Percentiles rank a stretch among this genome's conserved stretches.
Conservation (phyloP, 30 jellyfish, hydroid and myxozoan genomes). For the Kudoa iwatai region DNA sequence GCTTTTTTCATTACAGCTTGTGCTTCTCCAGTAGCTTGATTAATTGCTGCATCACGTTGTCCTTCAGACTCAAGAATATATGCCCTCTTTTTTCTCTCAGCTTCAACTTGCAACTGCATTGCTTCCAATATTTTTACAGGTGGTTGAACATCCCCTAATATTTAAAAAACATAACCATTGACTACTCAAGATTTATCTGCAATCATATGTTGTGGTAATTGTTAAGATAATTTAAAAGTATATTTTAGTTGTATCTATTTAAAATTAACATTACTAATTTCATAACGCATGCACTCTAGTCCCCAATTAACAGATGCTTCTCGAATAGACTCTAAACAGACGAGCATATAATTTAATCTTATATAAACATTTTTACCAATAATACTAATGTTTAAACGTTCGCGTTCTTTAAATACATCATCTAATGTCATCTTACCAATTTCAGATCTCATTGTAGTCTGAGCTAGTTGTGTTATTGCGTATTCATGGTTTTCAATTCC, state of each 20-base stretch:
- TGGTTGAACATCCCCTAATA: slow-evolving; percentile 53
- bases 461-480: slow-evolving; percentile 83
- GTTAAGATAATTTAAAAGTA: not conserved
- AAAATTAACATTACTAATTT: slow-evolving; percentile 25
- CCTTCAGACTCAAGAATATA: slow-evolving; percentile 83
- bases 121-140: slow-evolving; percentile 71
- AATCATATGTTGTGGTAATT: not conserved
- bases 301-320: slow-evolving; percentile 89
- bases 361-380: slow-evolving; percentile 12
- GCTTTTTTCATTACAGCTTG: slow-evolving; percentile 48
- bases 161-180: not conserved
- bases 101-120: slow-evolving; percentile 98
- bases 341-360: not conserved
- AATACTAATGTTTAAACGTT: slow-evolving; percentile 21
- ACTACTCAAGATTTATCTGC: not conserved
- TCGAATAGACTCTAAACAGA: slow-evolving; percentile 27
- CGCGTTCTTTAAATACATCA: slow-evolving; percentile 69
- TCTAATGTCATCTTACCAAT: slow-evolving; percentile 60
- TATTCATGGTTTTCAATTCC: slow-evolving; percentile 83
- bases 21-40: slow-evolving; percentile 88
- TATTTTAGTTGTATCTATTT: not conserved
- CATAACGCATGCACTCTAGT: slow-evolving; percentile 43
- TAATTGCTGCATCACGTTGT: slow-evolving; percentile 43
- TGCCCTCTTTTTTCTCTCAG: slow-evolving; percentile 77
- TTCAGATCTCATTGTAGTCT: slow-evolving; percentile 78